Conservation (phyloP, 2,113 vertebrate species). For the Blennius ocellaris region DNA sequence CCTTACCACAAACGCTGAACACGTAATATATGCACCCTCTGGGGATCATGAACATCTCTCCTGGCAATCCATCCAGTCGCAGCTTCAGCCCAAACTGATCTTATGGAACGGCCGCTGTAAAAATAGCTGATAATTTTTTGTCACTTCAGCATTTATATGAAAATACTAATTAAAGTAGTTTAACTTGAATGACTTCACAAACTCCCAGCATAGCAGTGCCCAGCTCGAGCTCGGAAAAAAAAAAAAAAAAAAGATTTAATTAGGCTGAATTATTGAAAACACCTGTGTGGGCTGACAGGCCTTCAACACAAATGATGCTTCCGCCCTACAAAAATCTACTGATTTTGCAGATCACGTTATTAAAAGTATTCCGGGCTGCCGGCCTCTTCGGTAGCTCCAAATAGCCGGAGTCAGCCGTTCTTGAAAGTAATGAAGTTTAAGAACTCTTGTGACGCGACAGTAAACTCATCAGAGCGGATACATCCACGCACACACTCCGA, state of each 20-base stretch:
- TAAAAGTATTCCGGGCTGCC: conserved; percentile 9
- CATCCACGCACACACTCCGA: neutral
- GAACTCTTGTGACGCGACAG: neutral
- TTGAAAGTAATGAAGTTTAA: conserved; percentile 35
- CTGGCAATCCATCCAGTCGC: neutral
- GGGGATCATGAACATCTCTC: neutral
- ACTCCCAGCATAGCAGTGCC: neutral
- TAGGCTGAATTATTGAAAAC: conserved; percentile 26
- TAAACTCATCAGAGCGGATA: neutral
- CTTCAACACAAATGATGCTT: conserved; percentile 16
- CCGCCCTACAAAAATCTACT: neutral
- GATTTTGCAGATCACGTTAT: conserved; percentile 37
- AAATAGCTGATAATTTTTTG: neutral
- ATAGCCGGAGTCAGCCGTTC: conserved; percentile 21
- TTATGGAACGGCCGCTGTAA: neutral
- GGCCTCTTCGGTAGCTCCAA: conserved; percentile 21
- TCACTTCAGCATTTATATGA: neutral
- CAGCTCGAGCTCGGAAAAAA: neutral
- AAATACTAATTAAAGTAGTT: neutral
- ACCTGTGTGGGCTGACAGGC: conserved; percentile 23
- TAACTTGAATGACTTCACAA: neutral
- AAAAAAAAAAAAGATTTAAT: conserved; percentile 15
- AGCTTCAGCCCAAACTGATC: neutral
- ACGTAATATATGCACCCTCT: neutral
- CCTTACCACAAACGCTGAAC: too few relatives aligned